Base-by-base conservation (phyloP, 1,140 invertebrate genomes). In the Anoplolepis gracilipes region DNA sequence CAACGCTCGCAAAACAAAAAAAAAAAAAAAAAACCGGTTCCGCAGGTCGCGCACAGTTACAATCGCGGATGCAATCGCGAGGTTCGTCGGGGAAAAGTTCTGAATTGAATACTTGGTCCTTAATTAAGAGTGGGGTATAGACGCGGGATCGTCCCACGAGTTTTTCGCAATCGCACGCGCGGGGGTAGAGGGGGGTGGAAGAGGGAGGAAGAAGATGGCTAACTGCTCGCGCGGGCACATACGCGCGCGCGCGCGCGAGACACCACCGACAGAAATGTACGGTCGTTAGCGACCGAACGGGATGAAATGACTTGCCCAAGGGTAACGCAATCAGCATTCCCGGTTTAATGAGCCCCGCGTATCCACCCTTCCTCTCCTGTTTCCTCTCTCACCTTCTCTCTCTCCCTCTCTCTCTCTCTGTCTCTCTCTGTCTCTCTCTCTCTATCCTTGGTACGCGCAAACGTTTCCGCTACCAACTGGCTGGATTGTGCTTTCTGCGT, bases 321-420 rank as follows among this genome's bases (percentile, higher is more conserved):
- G 91, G 86, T 92, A 93, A 92, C 84, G 90, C 92, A 92, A 93
- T 93, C 92, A 92, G 91, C 92, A 92, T 92, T 92, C 91, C 87
- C 86, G 65, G 90, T 93, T 93, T 92, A 92, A 93, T 92, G 91
- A 92, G 92, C 92, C 88, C 87, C 75, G 57, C 57, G 81, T 92
- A 90, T 92, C 72, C 86, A 57, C 39, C 85, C 77, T 88, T 25
- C 75, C 72, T n/a, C n/a, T n/a, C n/a, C n/a, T n/a, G n/a, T n/a
- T n/a, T n/a, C n/a, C n/a, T n/a, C 46, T 49, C 13, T 5, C 11
- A 1, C 46, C 16, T 8, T 13, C 46, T 49, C 46, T 25, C 22
- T 11, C 69, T 55, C 69, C 0, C 36, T 39, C 36, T 39, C 73
- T 73, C 73, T 79, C 86, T 70, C 16, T 16, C 13, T 57, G 76